phyloP scores from a whole-genome alignment of 2,113 vertebrate genomes.

The Phalacrocorax brasilianus region DNA sequence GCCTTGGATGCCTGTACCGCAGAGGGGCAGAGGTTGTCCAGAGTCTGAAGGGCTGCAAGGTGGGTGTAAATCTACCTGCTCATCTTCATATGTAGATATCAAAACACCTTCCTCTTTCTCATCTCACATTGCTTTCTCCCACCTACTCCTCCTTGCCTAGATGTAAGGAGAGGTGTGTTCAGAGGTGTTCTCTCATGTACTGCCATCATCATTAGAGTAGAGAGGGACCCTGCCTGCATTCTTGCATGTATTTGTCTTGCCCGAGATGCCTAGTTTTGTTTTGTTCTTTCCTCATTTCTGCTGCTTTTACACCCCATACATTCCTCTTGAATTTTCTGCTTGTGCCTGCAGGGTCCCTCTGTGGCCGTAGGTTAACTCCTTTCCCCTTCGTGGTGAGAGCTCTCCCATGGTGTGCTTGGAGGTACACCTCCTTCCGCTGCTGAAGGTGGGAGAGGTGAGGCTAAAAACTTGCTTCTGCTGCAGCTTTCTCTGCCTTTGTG shows the following conservation, averaged over 20 bases:
- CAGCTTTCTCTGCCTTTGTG: not conserved
- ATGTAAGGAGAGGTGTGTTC: not conserved
- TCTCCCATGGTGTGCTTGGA: not conserved
- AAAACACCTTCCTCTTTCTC: not conserved
- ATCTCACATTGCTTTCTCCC: not conserved
- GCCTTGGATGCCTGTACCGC: not conserved
- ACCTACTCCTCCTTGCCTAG: not conserved
- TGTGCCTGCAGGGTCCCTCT: not conserved
- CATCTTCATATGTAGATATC: not conserved
- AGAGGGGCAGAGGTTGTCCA: not conserved
- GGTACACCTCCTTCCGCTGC: not conserved
- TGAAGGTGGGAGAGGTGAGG: not conserved
- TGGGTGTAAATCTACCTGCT: not conserved
- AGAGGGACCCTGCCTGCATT: not conserved
- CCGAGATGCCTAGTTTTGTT: not conserved
- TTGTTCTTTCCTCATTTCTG: not conserved
- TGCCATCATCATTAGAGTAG: accelerated
- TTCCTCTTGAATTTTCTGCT: not conserved
- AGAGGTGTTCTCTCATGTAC: not conserved
- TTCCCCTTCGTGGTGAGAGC: not conserved
- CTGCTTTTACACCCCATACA: not conserved
- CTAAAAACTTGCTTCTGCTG: not conserved
- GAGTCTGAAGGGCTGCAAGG: not conserved
- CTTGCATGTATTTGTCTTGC: not conserved
- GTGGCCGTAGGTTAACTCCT: not conserved